These are phyloP conservation scores for Diabrotica undecimpunctata DNA, from an alignment of 1,140 invertebrate species.

Conservation along the genomic window DNA sequence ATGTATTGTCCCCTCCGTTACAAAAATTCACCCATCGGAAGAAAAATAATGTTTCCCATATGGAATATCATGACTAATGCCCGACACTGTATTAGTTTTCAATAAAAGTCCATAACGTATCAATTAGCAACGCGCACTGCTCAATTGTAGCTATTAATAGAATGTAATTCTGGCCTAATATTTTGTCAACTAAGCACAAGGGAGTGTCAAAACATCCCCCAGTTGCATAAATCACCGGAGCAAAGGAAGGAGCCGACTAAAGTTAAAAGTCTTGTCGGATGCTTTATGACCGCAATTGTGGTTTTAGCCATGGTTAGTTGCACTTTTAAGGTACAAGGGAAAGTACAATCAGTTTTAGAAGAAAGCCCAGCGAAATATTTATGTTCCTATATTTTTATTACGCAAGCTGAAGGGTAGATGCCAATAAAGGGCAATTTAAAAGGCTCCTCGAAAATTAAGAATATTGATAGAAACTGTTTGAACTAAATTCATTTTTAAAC, in stretches of 20 bases:
- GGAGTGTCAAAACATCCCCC: conserved; percentile 31
- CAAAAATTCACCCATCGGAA: conserved; percentile 16
- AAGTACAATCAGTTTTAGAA: background rate
- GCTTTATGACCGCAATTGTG: background rate
- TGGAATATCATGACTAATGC: conserved; percentile 17
- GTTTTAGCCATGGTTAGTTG: background rate
- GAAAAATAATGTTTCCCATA: conserved; percentile 19
- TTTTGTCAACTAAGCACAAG: conserved; percentile 36
- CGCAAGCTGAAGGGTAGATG: too few relatives aligned
- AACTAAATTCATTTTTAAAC: too few relatives aligned
- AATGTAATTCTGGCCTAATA: conserved; percentile 29
- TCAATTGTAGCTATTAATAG: conserved; percentile 35
- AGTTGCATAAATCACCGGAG: conserved; percentile 19
- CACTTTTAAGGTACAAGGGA: background rate
- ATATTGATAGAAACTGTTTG: too few relatives aligned
- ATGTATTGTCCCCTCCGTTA: conserved; percentile 5
- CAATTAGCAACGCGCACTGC: conserved; percentile 36
- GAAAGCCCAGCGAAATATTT: background rate
- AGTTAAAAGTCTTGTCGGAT: conserved; percentile 22
- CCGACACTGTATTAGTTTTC: conserved; percentile 17
- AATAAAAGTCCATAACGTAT: conserved; percentile 31
- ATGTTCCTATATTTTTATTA: background rate
- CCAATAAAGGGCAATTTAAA: too few relatives aligned
- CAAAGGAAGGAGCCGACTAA: conserved; percentile 8
- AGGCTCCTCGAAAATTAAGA: too few relatives aligned